Percentiles rank a stretch among this genome's conserved stretches.
These are phyloP conservation scores for Callocephalon fimbriatum DNA, from an alignment of 2,113 vertebrate species.

Conservation along the genomic window DNA sequence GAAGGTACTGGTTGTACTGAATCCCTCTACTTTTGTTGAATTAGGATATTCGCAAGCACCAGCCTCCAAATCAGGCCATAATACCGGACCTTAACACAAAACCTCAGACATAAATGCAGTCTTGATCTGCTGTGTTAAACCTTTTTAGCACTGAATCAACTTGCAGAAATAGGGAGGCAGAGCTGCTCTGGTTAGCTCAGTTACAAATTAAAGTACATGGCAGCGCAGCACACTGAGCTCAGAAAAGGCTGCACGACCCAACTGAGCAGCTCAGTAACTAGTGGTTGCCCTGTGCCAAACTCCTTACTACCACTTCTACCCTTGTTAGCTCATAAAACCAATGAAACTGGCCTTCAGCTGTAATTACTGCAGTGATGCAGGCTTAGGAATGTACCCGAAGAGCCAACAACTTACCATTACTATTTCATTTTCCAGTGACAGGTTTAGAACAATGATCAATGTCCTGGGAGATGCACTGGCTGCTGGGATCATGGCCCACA, in stretches of 20 bases:
- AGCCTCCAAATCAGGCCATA: neutral
- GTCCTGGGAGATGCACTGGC: slow-evolving; percentile 94
- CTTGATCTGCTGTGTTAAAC: neutral
- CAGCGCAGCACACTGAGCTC: neutral
- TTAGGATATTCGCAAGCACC: neutral
- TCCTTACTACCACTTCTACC: neutral
- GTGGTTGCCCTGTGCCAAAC: neutral
- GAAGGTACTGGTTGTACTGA: neutral
- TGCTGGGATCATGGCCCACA: slow-evolving; percentile 96
- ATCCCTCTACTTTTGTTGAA: neutral
- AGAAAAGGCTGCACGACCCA: neutral
- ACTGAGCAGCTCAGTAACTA: neutral
- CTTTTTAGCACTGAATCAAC: neutral
- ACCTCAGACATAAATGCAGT: neutral
- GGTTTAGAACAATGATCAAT: slow-evolving; percentile 98
- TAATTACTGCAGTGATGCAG: neutral
- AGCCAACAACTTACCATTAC: neutral
- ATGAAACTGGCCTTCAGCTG: neutral
- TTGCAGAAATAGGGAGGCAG: neutral
- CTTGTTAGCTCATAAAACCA: neutral
- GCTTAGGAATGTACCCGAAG: neutral
- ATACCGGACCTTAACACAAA: neutral
- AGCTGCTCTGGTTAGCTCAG: neutral
- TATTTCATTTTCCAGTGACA: slow-evolving; percentile 82
- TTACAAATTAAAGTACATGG: neutral